Evolutionary conservation across 2,888 invertebrate species (phyloP), one percentile per base, ranked within the genome.

Genomic region (Hypercompe scribonia): DNA sequence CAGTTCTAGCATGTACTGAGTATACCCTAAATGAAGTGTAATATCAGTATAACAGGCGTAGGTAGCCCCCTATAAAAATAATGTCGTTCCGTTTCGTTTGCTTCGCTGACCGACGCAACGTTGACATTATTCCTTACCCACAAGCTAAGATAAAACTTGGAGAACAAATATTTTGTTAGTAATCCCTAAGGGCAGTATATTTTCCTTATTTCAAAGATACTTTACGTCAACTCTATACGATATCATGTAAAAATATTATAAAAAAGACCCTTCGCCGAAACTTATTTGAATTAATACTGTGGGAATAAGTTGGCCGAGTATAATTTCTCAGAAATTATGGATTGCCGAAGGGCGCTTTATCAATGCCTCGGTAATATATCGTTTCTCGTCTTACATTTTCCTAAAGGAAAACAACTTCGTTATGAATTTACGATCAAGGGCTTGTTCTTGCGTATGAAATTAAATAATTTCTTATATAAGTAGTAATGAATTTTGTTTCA

Each of bases 301-400:
- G 80, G 80, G 80, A 84, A 85, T 83, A 87, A 88, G 81, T 86
- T 83, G 79, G 76, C 79, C 79, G 83, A 76, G 85, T 86, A 87
- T 88, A 88, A 88, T 90, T 89, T 87, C 85, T 83, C 75, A 78
- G 84, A 88, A 86, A 88, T 90, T 91, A 90, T 89, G 88, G 85
- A 89, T 90, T 84, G 84, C 85, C 85, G 81, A 88, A 88, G 84
- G 84, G 84, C 84, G 81, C 87, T 91, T 89, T 88, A 91, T 91
- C 90, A 91, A 90, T 90, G 91, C 87, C 88, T 79, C 81, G 78
- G 79, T 87, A 86, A 90, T 89, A 88, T 89, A 91, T 90, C 81
- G 84, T 79, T 78, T 79, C 82, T 83, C 78, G 77, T 82, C 80
- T 85, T 78, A 82, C 83, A 83, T 84, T 80, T 84, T 84, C 74